Evolutionary conservation across 37 sponge, comb jelly and placozoan species (phyloP).

Genomic region (Cliona cf. orientalis): DNA sequence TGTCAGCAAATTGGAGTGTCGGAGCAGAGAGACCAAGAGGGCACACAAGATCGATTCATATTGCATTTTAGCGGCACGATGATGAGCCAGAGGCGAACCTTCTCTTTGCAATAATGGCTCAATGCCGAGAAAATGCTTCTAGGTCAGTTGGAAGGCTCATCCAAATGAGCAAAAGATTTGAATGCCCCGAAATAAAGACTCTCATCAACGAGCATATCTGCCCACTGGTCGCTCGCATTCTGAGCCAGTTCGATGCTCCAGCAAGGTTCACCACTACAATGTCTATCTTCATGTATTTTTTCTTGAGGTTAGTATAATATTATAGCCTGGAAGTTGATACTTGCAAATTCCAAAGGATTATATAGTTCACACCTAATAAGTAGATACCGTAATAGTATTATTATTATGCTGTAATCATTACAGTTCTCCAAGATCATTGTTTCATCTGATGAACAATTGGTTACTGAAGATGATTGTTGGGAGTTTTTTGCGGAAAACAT

Average conservation of each 20-base stretch:
- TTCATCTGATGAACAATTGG: too few species aligned
- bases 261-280: constrained; percentile 15
- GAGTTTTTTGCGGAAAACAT: constrained; percentile 4
- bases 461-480: constrained; percentile 8
- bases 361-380: too few species aligned
- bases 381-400: too few species aligned
- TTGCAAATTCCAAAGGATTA: too few species aligned
- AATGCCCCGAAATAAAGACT: not conserved
- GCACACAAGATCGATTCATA: not conserved
- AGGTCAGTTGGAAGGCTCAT: not conserved
- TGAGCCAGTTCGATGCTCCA: not conserved
- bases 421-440: too few species aligned
- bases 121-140: not conserved
- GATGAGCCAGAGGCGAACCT: constrained; percentile 12
- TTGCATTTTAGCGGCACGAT: not conserved
- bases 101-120: not conserved
- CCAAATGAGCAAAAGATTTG: not conserved
- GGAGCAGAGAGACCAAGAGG: not conserved
- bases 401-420: too few species aligned
- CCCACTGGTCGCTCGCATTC: not conserved
- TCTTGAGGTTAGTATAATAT: not conserved
- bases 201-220: not conserved
- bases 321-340: not conserved
- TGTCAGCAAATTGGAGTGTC: not conserved
- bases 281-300: constrained; percentile 25